Percentiles rank a stretch among this genome's conserved stretches.
Evolutionary conservation across 2,888 invertebrate species (phyloP).

Genomic region (Ennomos quercinarius): DNA sequence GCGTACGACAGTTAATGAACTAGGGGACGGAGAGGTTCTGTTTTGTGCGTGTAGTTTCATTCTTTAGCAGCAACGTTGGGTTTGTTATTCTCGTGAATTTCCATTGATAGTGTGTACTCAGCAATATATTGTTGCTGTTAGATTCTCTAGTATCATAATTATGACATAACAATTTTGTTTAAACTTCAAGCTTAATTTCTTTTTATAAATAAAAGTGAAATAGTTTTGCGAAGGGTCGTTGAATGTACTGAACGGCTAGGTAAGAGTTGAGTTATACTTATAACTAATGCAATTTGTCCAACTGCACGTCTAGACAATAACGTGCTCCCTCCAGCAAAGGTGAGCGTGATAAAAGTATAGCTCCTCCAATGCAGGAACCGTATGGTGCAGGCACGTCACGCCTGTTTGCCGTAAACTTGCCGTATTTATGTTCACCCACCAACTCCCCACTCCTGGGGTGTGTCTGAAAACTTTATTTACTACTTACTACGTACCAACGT

Average conservation of each 20-base stretch:
- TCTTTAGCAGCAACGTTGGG: constrained; percentile 5
- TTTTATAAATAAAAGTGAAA: no score
- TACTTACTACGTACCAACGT: constrained; percentile 27
- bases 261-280: no score
- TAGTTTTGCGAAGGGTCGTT: no score
- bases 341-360: constrained; percentile 26
- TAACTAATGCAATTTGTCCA: not conserved
- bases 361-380: constrained; percentile 41
- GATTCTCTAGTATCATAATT: no score
- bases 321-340: constrained; percentile 3
- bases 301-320: constrained; percentile 14
- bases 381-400: constrained; percentile 37
- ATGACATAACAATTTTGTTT: no score
- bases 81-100: no score
- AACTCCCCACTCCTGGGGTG: constrained; percentile 26
- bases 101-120: no score
- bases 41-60: constrained; percentile 11
- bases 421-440: constrained; percentile 45
- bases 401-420: constrained; percentile 44
- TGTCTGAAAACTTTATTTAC: constrained; percentile 46
- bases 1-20: constrained; percentile 25
- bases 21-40: constrained; percentile 23
- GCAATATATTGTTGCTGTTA: no score
- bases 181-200: no score
- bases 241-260: no score